Base-by-base conservation (phyloP, 2,888 invertebrate species). In the Tuta absoluta region DNA sequence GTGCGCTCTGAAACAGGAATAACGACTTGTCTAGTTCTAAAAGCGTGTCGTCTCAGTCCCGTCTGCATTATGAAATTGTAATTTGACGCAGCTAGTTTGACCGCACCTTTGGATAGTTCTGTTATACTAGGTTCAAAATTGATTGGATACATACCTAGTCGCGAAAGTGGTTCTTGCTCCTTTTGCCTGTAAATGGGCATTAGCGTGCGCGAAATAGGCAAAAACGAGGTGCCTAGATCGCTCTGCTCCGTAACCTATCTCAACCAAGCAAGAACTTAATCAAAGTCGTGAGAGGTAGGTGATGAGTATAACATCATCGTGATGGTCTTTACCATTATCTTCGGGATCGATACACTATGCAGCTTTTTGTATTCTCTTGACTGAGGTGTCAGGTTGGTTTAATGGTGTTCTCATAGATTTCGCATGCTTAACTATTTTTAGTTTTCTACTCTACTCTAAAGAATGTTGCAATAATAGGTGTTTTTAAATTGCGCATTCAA, bases 101-200 rank as follows among this genome's bases (percentile, higher is more conserved):
- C 82, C 78, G 72, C 79, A 77, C 69, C 69, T 72, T 68, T 64
- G 69, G 21, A 23, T 21, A 21, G 51, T 21, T 5, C 12, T 21
- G 21, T 21, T 51, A 59, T 59, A 49, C 58, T 53, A n/a, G 69
- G 72, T 74, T 75, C 69, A 69, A 73, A 79, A 80, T 79, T 81
- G 79, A 75, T 74, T 79, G 81, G 79, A 75, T 74, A 76, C 59
- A 33, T 75, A 76, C 59, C 17, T 75, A 77, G 78, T 77, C 82
- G 81, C 82, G 85, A 89, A 88, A 87, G 89, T 84, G 74, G 87
- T 84, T 84, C 83, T 85, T 81, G 81, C 75, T 67, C 75, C 83
- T 86, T 84, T 84, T 86, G 83, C 75, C 73, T 80, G 75, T 78
- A 83, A 85, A 84, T 78, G 80, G 81, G 78, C 82, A 82, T 87